phyloP scores from a whole-genome alignment of 2,888 invertebrate species.

The Tromatobia lineatoria region DNA sequence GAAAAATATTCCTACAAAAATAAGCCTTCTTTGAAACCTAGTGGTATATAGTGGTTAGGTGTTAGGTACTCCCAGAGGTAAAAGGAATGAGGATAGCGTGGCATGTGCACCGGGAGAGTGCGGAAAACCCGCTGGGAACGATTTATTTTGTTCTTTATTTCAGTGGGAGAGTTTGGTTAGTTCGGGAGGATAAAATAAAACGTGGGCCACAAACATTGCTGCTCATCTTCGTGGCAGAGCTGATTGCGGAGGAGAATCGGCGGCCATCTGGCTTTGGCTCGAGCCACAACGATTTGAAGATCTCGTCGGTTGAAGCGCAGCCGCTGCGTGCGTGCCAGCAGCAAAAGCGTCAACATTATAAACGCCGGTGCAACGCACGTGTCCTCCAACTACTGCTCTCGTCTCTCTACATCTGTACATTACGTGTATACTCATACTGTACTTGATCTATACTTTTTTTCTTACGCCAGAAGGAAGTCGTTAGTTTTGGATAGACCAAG shows the following conservation, averaged over 20 bases:
- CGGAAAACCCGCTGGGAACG: conserved; percentile 10
- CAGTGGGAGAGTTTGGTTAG: conserved; percentile 3
- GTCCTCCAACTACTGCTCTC: conserved; percentile 19
- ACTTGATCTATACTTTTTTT: conserved; percentile 31
- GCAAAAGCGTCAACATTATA: conserved; percentile 15
- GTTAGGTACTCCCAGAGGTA: neutral
- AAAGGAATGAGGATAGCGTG: neutral
- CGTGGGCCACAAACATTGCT: neutral
- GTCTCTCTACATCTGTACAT: neutral
- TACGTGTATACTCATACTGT: conserved; percentile 7
- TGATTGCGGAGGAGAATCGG: conserved; percentile 49
- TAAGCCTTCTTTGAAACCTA: too few species aligned
- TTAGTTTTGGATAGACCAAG: conserved; percentile 17
- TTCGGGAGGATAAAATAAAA: conserved; percentile 35
- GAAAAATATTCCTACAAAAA: too few species aligned
- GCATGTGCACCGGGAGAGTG: neutral
- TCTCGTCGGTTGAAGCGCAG: conserved; percentile 22
- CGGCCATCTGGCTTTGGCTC: conserved; percentile 71
- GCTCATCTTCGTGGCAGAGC: neutral
- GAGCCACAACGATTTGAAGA: conserved; percentile 70
- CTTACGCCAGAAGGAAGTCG: conserved; percentile 30
- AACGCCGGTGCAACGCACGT: conserved; percentile 63
- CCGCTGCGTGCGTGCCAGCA: conserved; percentile 34
- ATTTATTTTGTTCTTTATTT: conserved; percentile 49
- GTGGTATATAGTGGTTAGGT: neutral